Percentiles rank a stretch among this genome's conserved stretches.
Conservation (phyloP, 2,888 invertebrate genomes). For the Therioaphis trifolii region DNA sequence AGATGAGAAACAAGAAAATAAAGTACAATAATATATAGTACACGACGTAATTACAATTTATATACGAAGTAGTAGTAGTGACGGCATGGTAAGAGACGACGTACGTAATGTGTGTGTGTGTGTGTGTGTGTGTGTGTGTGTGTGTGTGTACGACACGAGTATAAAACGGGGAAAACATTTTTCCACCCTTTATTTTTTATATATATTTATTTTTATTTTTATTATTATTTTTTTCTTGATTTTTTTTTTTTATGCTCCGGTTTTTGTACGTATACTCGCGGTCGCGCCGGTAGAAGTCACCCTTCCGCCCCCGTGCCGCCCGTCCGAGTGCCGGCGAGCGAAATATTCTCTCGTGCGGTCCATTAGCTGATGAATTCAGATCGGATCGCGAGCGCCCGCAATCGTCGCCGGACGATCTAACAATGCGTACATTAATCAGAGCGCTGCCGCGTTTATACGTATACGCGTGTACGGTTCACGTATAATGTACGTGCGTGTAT, state of each 20-base stretch:
- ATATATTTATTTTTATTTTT: background rate
- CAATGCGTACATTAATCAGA: conserved; percentile 57
- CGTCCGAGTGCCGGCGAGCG: background rate
- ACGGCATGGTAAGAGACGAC: too few species aligned
- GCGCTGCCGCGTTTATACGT: background rate
- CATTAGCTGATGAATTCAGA: conserved; percentile 59
- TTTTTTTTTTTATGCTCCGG: background rate
- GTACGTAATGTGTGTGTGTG: background rate
- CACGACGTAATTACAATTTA: background rate
- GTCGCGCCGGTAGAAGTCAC: background rate
- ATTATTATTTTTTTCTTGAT: background rate
- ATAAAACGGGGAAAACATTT: background rate
- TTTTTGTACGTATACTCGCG: background rate
- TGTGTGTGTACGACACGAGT: background rate
- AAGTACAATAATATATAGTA: background rate
- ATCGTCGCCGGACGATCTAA: conserved; percentile 45
- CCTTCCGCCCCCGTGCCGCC: background rate
- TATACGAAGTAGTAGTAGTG: background rate
- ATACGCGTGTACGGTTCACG: background rate
- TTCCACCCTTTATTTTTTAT: background rate
- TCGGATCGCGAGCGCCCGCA: conserved; percentile 31
- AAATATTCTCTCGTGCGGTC: conserved; percentile 48
- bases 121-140: background rate
- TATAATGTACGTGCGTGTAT: background rate
- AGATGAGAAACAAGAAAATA: too few species aligned